Evolutionary conservation across 2,888 invertebrate genomes (phyloP).

Genomic region (Rugalucina vietnamica): DNA sequence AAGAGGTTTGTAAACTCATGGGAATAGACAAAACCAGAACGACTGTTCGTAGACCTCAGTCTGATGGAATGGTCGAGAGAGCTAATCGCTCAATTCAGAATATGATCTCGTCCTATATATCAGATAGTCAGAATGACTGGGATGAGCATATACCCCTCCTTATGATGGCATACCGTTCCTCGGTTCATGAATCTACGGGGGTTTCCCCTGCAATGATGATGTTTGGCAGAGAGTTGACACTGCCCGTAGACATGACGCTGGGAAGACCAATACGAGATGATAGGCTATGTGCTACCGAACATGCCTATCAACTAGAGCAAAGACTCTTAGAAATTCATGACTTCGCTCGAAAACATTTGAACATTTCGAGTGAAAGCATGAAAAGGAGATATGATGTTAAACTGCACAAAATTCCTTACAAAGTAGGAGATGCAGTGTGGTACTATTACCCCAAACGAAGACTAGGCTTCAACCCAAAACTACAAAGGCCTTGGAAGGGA

Average conservation of each 20-base stretch:
- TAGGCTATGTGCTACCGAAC: neutral
- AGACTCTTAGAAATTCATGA: constrained; percentile 24
- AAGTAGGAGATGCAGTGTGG: constrained; percentile 20
- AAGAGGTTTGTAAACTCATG: constrained; percentile 34
- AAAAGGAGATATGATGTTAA: constrained; percentile 20
- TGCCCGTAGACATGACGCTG: neutral
- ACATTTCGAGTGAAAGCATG: constrained; percentile 24
- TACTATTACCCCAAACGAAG: constrained; percentile 11
- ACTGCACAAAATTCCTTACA: neutral
- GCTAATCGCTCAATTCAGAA: constrained; percentile 37
- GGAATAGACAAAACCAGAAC: constrained; percentile 30
- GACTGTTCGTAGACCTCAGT: too few species aligned
- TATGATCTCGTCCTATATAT: constrained; percentile 43
- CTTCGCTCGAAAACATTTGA: constrained; percentile 28
- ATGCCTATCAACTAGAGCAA: neutral
- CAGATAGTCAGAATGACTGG: constrained; percentile 22
- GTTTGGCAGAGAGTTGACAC: neutral
- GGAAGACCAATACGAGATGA: neutral
- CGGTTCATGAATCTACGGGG: too few species aligned
- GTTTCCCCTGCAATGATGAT: constrained; percentile 4
- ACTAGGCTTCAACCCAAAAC: constrained; percentile 26
- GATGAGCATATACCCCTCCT: too few species aligned
- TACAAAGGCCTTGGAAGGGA: constrained; percentile 34
- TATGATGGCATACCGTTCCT: too few species aligned
- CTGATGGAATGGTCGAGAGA: constrained; percentile 50